phyloP scores from a whole-genome alignment of 2,113 vertebrate species.

The Amazona vittata region DNA sequence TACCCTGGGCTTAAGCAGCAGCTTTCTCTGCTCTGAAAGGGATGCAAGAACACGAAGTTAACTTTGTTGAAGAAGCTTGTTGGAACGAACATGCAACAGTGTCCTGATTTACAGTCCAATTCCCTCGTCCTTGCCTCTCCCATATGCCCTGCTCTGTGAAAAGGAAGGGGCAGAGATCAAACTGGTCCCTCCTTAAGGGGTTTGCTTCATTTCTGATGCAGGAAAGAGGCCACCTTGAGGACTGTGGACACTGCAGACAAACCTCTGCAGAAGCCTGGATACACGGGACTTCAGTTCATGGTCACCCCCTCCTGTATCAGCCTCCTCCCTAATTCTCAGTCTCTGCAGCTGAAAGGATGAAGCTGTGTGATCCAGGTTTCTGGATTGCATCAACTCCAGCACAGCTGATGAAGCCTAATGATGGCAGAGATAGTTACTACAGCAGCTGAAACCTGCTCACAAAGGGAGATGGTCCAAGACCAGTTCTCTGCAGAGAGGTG shows the following conservation, averaged over 20 bases:
- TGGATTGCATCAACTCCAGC: background rate
- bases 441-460: background rate
- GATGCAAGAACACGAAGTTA: background rate
- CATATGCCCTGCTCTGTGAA: accelerated
- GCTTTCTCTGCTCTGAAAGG: background rate
- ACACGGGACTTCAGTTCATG: background rate
- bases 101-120: conserved; percentile 11
- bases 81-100: background rate
- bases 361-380: background rate
- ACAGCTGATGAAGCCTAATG: background rate
- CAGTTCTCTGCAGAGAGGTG: background rate
- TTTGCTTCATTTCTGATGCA: background rate
- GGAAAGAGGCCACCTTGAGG: background rate
- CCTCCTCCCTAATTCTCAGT: background rate
- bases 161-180: background rate
- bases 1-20: conserved; percentile 11
- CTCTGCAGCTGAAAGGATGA: background rate
- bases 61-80: background rate
- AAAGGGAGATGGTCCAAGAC: background rate
- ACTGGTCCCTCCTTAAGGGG: background rate
- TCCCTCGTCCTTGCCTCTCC: background rate
- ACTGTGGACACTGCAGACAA: background rate
- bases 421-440: background rate
- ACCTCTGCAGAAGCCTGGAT: conserved; percentile 15
- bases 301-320: background rate